Conservation (phyloP, 1,140 invertebrate species). For the Drosophila kepulauana region DNA sequence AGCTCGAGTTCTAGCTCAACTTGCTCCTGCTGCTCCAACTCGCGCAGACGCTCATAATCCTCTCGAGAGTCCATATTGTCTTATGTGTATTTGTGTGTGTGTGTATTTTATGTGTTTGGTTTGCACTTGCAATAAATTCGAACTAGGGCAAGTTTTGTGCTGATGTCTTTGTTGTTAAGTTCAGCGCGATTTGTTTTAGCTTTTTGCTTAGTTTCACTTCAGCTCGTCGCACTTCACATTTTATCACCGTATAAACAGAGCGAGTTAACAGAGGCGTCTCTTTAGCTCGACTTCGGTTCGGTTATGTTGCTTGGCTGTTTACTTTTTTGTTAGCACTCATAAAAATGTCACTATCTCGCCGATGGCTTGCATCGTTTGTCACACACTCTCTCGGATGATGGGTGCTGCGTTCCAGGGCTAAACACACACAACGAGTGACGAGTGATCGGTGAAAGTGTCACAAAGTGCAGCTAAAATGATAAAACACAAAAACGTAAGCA, state of each 20-base stretch:
- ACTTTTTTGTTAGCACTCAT: conserved; percentile 53
- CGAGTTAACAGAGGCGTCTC: conserved; percentile 30
- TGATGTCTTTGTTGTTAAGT: conserved; percentile 22
- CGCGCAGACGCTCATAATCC: conserved; percentile 35
- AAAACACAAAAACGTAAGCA: background rate
- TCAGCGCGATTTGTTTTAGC: background rate
- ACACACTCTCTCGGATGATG: conserved; percentile 20
- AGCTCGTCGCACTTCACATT: conserved; percentile 57
- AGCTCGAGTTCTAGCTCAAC: conserved; percentile 29
- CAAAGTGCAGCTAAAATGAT: conserved; percentile 1
- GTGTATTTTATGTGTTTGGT: conserved; percentile 4
- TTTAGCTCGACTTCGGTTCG: background rate
- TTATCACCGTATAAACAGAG: conserved; percentile 52
- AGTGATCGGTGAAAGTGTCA: conserved; percentile 47
- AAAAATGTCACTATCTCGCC: conserved; percentile 56
- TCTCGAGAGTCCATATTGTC: conserved; percentile 59
- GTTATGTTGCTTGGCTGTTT: conserved; percentile 8
- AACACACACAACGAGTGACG: background rate
- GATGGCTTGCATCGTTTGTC: conserved; percentile 47
- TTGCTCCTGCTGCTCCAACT: conserved; percentile 42
- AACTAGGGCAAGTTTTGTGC: conserved; percentile 50
- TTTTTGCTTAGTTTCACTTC: conserved; percentile 37
- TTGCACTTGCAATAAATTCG: conserved; percentile 49
- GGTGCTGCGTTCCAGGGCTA: background rate
- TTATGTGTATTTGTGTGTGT: background rate